Conservation (phyloP, 1,140 invertebrate species). For the Ceratitis capitata region DNA sequence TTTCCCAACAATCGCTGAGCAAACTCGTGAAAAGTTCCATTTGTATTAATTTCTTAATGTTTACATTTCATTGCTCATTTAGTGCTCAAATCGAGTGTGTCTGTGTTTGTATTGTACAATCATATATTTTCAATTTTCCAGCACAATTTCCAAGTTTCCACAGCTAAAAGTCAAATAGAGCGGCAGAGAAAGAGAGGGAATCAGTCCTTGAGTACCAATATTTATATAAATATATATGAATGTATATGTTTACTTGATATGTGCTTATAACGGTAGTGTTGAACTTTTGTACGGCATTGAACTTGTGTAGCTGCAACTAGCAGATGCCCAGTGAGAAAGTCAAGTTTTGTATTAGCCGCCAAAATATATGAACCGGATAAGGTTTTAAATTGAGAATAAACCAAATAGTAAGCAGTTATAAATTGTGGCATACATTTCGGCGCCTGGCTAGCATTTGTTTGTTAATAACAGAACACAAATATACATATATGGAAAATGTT, state of each 20-base stretch:
- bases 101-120: neutral
- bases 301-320: neutral
- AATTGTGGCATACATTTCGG: too few relatives aligned
- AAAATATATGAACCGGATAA: too few relatives aligned
- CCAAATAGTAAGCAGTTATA: too few relatives aligned
- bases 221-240: neutral
- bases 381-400: too few relatives aligned
- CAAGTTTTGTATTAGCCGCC: neutral
- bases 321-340: neutral
- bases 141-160: neutral
- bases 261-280: neutral
- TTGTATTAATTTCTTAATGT: constrained; percentile 1
- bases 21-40: neutral
- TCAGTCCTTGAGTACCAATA: too few relatives aligned
- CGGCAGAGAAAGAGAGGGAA: too few relatives aligned
- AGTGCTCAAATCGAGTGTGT: neutral
- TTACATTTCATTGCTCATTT: constrained; percentile 5
- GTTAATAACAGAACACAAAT: too few relatives aligned
- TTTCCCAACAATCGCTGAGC: neutral
- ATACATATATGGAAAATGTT: too few relatives aligned
- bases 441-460: too few relatives aligned
- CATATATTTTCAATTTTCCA: neutral
- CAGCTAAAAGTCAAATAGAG: neutral
- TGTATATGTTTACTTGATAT: neutral
- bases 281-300: neutral